Evolutionary conservation across 2,113 vertebrate species (phyloP), one percentile per base, ranked within the genome.

Genomic region (Noturus placidus): DNA sequence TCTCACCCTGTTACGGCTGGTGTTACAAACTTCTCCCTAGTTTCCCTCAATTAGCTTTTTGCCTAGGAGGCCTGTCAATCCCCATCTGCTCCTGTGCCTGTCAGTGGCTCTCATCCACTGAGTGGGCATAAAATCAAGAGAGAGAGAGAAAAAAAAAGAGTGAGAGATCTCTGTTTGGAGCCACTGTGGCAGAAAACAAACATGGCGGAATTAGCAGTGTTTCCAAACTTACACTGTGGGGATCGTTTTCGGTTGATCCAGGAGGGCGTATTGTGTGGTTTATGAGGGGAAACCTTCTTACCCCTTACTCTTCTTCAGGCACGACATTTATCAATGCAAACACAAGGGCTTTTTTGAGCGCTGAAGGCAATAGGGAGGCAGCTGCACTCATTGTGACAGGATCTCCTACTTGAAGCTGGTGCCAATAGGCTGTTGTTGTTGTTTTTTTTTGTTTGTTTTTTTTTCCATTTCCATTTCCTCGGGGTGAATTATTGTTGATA

Each of bases 41-140:
- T 95, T 93, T 93, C 89, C 92, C 91, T 93, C 94, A 94, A 95
- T 95, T 95, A 95, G 93, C 93, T 92, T 87, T 92, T 90, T 86
- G 91, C 92, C 92, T 30, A 86, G 92, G 91, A 94, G 92, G 90
- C 90, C 91, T 94, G 94, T 95, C 94, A 87, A 94, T 94, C 92
- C 92, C 93, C 93, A 94, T 94, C 93, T 93, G 92, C 92, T 92
- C 92, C 89, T 92, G 92, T 92, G 93, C 92, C 93, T 91, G 93
- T 94, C 94, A 95, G 92, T 93, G 93, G 91, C 92, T 94, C 89
- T 86, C 85, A 93, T 94, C 91, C 93, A 93, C 92, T 80, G 84
- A 90, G 76, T 84, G 86, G 67, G 87, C 67, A 54, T 79, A 50
- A 81, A 82, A 85, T 42, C 70, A 82, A 81, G 80, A 86, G 65